Percentiles rank a stretch among this genome's conserved stretches.
These are phyloP conservation scores for Archaeoteleia sp. DNA, from an alignment of 2,888 invertebrate species.

Conservation along the genomic window DNA sequence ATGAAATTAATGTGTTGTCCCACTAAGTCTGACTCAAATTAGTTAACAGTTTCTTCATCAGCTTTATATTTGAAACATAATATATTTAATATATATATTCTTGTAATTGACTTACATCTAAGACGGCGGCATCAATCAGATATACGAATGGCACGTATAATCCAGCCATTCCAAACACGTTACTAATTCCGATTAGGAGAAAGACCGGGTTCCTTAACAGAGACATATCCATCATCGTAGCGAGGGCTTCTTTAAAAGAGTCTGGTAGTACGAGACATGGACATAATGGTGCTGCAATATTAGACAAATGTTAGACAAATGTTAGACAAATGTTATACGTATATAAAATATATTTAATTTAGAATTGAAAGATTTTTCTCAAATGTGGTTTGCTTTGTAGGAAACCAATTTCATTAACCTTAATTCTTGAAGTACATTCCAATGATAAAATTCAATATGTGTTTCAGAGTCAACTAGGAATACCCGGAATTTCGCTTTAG, in stretches of 20 bases:
- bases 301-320: no score
- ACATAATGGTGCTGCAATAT: conserved; percentile 85
- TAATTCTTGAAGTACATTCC: no score
- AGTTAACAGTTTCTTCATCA: no score
- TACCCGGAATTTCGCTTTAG: no score
- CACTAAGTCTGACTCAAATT: no score
- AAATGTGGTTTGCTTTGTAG: no score
- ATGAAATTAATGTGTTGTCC: neutral
- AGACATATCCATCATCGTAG: conserved; percentile 93
- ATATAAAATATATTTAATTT: neutral
- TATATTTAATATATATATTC: conserved; percentile 1
- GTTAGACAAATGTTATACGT: conserved; percentile 1
- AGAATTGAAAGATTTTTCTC: neutral
- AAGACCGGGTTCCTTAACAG: conserved; percentile 92
- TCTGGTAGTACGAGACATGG: conserved; percentile 87
- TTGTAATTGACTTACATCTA: conserved; percentile 78
- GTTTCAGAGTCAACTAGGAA: no score
- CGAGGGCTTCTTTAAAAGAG: conserved; percentile 87
- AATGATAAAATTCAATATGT: no score
- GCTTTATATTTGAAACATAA: no score
- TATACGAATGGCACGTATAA: conserved; percentile 98
- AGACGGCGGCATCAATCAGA: conserved; percentile 87
- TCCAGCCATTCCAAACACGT: conserved; percentile 97
- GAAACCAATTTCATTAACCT: no score
- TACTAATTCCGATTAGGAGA: conserved; percentile 93